These are phyloP conservation scores for Gephyroberyx darwinii DNA, from an alignment of 2,797 vertebrate genomes.

Conservation along the genomic window DNA sequence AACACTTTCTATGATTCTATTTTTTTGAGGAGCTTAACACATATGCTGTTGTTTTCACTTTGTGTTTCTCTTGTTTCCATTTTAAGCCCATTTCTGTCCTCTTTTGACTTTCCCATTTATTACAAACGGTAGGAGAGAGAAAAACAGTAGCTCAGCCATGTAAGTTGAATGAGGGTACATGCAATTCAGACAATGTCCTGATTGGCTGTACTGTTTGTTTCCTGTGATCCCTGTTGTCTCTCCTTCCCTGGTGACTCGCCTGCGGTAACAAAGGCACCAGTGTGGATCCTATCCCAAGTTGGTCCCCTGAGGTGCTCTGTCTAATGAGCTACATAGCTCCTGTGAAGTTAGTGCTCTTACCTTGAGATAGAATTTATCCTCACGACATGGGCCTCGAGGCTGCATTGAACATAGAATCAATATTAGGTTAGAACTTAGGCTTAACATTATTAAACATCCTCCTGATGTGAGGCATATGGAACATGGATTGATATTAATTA, in stretches of 20 bases:
- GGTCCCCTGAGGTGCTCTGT: conserved; percentile 60
- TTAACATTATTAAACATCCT: conserved; percentile 45
- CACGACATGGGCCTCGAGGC: conserved; percentile 33
- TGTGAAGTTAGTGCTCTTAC: conserved; percentile 63
- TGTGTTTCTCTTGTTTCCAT: conserved; percentile 22
- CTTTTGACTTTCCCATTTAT: conserved; percentile 54
- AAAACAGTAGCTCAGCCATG: conserved; percentile 54
- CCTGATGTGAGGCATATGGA: conserved; percentile 39
- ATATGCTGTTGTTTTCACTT: conserved; percentile 31
- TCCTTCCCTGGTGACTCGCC: conserved; percentile 60
- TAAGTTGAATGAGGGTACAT: conserved; percentile 45
- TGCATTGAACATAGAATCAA: conserved; percentile 46
- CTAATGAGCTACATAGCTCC: conserved; percentile 73
- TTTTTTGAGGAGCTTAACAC: conserved; percentile 17
- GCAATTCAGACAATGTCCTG: conserved; percentile 54
- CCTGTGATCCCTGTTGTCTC: conserved; percentile 61
- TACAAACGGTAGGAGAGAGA: conserved; percentile 40
- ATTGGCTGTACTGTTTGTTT: conserved; percentile 71
- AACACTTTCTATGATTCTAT: not conserved
- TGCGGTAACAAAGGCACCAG: conserved; percentile 63
- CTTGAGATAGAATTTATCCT: conserved; percentile 56
- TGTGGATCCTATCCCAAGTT: conserved; percentile 56
- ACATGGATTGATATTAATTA: conserved; percentile 44
- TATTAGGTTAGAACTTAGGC: conserved; percentile 44
- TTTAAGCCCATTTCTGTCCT: conserved; percentile 31